Conservation (phyloP, 2,113 vertebrate genomes). For the Geococcyx californianus region DNA sequence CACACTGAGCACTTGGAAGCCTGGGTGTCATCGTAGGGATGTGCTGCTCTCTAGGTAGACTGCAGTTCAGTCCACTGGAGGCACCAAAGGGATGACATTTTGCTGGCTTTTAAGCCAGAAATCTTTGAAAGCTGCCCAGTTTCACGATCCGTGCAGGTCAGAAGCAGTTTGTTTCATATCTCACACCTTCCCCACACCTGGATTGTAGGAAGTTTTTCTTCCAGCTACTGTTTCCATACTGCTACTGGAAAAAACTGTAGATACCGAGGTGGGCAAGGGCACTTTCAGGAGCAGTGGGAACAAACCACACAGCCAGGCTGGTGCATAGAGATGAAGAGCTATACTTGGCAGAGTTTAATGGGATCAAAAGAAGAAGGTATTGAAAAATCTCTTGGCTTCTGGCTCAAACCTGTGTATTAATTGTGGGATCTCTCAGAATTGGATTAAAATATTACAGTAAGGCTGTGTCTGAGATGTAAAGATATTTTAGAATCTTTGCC, state of each 20-base stretch:
- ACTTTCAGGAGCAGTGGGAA: not conserved
- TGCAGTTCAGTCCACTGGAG: not conserved
- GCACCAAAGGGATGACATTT: not conserved
- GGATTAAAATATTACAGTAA: not conserved
- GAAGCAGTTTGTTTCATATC: not conserved
- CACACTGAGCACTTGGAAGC: not conserved
- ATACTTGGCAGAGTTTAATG: not conserved
- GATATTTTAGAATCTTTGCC: constrained; percentile 19
- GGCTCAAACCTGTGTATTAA: not conserved
- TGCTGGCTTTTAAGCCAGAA: not conserved
- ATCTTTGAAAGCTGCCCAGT: not conserved
- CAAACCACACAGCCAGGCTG: not conserved
- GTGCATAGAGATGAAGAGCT: not conserved
- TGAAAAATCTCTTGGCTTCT: constrained; percentile 2
- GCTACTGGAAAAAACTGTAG: not conserved
- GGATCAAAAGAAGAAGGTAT: not conserved
- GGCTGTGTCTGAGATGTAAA: constrained; percentile 10
- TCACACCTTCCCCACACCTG: not conserved
- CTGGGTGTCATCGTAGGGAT: not conserved
- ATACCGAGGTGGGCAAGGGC: not conserved
- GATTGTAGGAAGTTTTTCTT: not conserved
- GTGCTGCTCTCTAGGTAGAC: not conserved
- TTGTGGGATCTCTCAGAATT: constrained; percentile 9
- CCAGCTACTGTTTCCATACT: not conserved
- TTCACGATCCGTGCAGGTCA: not conserved